Percentiles rank a stretch among this genome's conserved stretches.
phyloP scores from a whole-genome alignment of 2,888 invertebrate genomes.

The Dicycla oo region DNA sequence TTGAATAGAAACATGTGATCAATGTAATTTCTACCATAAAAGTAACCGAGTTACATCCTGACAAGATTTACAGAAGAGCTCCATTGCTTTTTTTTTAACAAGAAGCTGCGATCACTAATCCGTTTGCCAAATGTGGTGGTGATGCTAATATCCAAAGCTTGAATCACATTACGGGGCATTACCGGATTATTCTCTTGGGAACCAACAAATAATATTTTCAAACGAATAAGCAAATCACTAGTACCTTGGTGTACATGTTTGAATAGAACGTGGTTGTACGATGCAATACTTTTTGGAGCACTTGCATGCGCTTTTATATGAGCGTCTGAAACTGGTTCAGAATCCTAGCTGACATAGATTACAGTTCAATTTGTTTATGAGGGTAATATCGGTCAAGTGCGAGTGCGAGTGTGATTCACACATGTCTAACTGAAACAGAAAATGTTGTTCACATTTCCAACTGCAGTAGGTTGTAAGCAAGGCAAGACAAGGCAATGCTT shows the following conservation, averaged over 20 bases:
- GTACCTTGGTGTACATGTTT: conserved; percentile 88
- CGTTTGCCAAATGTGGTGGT: background rate
- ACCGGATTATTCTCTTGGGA: background rate
- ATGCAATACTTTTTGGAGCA: conserved; percentile 82
- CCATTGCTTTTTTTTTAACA: background rate
- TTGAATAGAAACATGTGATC: conserved; percentile 55
- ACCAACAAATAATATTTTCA: conserved; percentile 5
- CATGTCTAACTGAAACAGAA: conserved; percentile 30
- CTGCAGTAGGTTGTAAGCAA: conserved; percentile 7
- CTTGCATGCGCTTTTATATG: conserved; percentile 84
- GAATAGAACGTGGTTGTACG: conserved; percentile 77
- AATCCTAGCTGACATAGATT: conserved; percentile 66
- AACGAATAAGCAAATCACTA: conserved; percentile 7
- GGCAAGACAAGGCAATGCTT: background rate
- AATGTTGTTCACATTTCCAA: conserved; percentile 49
- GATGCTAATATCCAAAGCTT: background rate
- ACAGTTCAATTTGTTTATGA: conserved; percentile 50
- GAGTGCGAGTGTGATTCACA: conserved; percentile 27
- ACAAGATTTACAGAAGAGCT: background rate
- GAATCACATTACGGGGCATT: background rate
- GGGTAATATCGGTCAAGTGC: conserved; percentile 55
- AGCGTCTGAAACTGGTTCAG: conserved; percentile 78
- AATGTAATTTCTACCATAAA: background rate
- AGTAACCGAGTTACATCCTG: background rate
- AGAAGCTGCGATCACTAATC: background rate